Evolutionary conservation across 2,797 vertebrate genomes (phyloP), one percentile per base, ranked within the genome.

Genomic region (Trichosurus vulpecula): DNA sequence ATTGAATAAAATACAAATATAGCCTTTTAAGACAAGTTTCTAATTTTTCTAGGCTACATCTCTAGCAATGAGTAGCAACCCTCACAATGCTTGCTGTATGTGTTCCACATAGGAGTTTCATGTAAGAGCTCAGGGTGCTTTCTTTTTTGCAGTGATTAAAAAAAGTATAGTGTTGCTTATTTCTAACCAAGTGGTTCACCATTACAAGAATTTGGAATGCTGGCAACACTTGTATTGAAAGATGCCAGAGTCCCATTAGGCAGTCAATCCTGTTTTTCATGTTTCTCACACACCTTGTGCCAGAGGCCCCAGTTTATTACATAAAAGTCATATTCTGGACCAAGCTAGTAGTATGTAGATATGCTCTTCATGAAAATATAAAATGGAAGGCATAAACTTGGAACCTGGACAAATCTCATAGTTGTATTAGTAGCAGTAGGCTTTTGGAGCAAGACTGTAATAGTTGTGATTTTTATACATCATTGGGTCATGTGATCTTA

Each of bases 281-380:
- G 1, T 90, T 94, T 14, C 25, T 96, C 51, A 41, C 27, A 30
- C 2, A 90, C 5, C 51, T 4, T 55, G 57, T 27, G n/a, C 0
- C 52, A 4, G 1, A 56, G 30, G 9, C 30, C 35, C 30, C 35
- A 6, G 41, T 47, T 54, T 54, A 90, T 25, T 22, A 58, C 41
- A 52, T 13, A 0, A 14, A 31, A 93, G 52, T 92, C 90, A 89
- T 61, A 55, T 56, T 57, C 41, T 29, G 2, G 51, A 95, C 30
- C 11, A 96, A 52, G 14, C 92, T 74, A 14, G 54, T 90, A 90
- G 91, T 30, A 35, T 54, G 96, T n/a, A 12, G 95, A 74, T 96
- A 95, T 94, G 19, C 96, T 97, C 87, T 92, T 97, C 96, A 2
- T n/a, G 30, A 52, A 90, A 52, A 96, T 96, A 19, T 91, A 30